Evolutionary conservation across 2,113 vertebrate species (phyloP).

Genomic region (Ceuthmochares aereus): DNA sequence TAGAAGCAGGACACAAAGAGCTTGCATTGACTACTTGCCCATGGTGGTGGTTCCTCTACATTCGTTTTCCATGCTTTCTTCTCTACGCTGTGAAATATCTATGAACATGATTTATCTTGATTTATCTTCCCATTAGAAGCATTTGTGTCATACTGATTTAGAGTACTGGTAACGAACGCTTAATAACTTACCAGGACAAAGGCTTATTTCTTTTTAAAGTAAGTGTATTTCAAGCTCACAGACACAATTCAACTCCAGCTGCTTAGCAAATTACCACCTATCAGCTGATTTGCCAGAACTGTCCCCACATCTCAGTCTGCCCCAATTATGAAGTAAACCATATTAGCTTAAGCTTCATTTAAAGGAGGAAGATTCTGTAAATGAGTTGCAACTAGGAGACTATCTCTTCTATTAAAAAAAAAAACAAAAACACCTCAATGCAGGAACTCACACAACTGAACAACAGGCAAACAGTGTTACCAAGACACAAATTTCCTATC

Average conservation of each 20-base stretch:
- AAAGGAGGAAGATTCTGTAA: constrained; percentile 23
- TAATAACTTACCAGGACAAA: constrained; percentile 45
- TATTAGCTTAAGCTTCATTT: constrained; percentile 29
- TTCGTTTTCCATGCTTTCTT: background rate
- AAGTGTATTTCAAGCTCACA: constrained; percentile 38
- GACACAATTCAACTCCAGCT: constrained; percentile 61
- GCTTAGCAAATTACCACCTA: constrained; percentile 60
- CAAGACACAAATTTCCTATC: background rate
- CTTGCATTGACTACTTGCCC: background rate
- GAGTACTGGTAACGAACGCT: background rate
- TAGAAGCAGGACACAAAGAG: background rate
- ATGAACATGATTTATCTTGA: background rate
- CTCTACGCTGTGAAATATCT: background rate
- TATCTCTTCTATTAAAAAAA: background rate
- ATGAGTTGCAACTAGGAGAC: constrained; percentile 9
- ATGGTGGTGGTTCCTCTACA: background rate
- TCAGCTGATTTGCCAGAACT: constrained; percentile 41
- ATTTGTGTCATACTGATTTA: background rate
- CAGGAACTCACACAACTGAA: background rate
- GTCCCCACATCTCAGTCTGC: constrained; percentile 35
- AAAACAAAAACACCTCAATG: background rate
- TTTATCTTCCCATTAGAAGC: constrained; percentile 27
- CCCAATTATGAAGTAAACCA: constrained; percentile 50
- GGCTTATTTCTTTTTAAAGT: constrained; percentile 55
- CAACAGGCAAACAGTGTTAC: background rate